Evolutionary conservation across 2,113 vertebrate species (phyloP), one percentile per base, ranked within the genome.

Genomic region (Taxidea taxus): DNA sequence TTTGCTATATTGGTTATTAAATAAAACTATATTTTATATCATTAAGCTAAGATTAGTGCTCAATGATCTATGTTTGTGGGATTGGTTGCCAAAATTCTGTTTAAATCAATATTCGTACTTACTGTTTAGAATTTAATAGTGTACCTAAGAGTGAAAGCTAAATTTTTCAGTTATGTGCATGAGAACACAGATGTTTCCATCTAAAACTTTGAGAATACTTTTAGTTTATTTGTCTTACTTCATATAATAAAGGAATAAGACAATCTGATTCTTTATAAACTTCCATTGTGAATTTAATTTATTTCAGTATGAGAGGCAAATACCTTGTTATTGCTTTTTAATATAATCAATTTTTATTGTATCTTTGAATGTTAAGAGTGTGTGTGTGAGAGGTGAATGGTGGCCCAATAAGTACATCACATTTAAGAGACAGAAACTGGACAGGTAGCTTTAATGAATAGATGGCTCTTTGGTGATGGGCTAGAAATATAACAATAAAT

Each of bases 381-480:
- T 47, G 0, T 56, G 51, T 9, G 25, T 84, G 37, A 64, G 10
- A 31, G 12, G 29, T 7, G 2, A 89, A 44, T 90, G 25, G 14
- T 5, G 47, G 9, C 21, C 54, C 31, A 1, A 8, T 39, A 14
- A 37, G 39, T 82, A 20, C 0, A 0, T 34, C 51, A 66, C 10
- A 91, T 97, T 91, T 97, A 97, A 95, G n/a, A n/a, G 49, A 92
- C 0, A 90, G 47, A 49, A 96, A 87, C 70, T 25, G 90, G 77
- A 37, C 20, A 91, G 66, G 27, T 80, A 97, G 85, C 8, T 97
- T 97, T 98, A 90, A 97, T 39, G 95, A 96, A 88, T 94, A 96
- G 21, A 34, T 29, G 34, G 62, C 47, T 72, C 54, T 95, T 95
- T 95, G 2, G 64, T 94, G 39, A 88, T 96, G 49, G 81, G 70